Conservation (phyloP, 1,140 invertebrate species). For the Drosophila takahashii region DNA sequence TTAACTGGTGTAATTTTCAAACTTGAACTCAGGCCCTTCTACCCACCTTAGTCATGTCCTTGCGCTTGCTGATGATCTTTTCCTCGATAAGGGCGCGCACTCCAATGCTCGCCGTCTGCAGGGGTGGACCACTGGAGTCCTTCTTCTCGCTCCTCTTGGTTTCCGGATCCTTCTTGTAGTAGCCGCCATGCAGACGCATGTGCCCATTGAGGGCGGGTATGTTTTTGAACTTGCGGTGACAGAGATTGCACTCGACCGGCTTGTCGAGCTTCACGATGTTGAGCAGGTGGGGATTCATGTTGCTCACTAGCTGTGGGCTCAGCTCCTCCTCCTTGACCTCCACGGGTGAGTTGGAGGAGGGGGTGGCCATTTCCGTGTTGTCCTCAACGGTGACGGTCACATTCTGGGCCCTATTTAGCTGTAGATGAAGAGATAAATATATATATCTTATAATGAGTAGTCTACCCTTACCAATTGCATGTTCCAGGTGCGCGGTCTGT, state of each 20-base stretch:
- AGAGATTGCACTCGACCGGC: constrained; percentile 97
- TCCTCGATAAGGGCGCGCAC: constrained; percentile 95
- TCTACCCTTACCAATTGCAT: constrained; percentile 83
- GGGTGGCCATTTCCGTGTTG: constrained; percentile 64
- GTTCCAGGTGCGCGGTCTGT: constrained; percentile 85
- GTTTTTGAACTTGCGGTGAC: constrained; percentile 97
- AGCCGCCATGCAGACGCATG: constrained; percentile 98
- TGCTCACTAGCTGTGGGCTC: constrained; percentile 80
- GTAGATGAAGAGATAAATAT: background rate
- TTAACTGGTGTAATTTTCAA: too few species aligned
- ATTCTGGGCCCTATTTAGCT: constrained; percentile 78
- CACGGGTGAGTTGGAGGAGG: constrained; percentile 57
- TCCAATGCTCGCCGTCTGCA: constrained; percentile 94
- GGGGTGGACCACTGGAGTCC: constrained; percentile 90
- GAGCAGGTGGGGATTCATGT: constrained; percentile 80
- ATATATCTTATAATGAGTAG: background rate
- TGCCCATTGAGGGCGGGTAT: constrained; percentile 98
- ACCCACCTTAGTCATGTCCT: constrained; percentile 80
- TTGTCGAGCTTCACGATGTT: constrained; percentile 88
- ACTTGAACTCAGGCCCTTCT: background rate
- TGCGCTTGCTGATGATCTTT: constrained; percentile 93
- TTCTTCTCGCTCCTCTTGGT: constrained; percentile 94
- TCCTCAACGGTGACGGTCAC: constrained; percentile 79
- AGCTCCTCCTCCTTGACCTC: constrained; percentile 77
- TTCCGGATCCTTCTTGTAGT: constrained; percentile 97